Evolutionary conservation across 1,140 invertebrate species (phyloP), one percentile per base, ranked within the genome.

Genomic region (Hestina assimilis): DNA sequence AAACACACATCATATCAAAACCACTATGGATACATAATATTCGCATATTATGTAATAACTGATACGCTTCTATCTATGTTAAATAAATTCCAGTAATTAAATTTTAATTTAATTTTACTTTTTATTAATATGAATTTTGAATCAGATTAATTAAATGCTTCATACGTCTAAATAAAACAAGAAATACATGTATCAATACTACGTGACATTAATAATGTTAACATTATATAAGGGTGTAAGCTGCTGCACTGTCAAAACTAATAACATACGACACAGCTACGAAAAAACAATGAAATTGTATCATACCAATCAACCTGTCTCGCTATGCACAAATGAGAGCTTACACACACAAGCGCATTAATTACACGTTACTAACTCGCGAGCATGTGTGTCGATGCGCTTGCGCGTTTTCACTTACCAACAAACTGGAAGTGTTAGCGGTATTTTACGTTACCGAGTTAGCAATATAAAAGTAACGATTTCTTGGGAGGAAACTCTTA

Each of bases 341-440:
- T 54, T n/a, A 53, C 57, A 15, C 61, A 68, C 53, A 60, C 61
- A 51, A 47, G 4, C 9, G 47, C 21, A 54, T 3, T 59, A 58
- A 60, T 68, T 58, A 47, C 53, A 64, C n/a, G 33, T 55, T 23
- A 41, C 33, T 53, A 29, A 57, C 20, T 24, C 7, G 29, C 17
- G 21, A 8, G 19, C 24, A 8, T 54, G 57, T 54, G 57, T 56
- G 47, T 53, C 35, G 23, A 40, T 56, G 50, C 40, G 56, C 28
- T 19, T 50, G 53, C 48, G 48, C 59, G 62, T 60, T 69, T 69
- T 69, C 66, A 69, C 66, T 65, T 56, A 53, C 51, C 24, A 52
- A 43, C 48, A 41, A 61, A 62, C 57, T 60, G 60, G 65, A 68
- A 64, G 61, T 68, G 51, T 63, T 61, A 55, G 61, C 41, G 46